A percentile compares a stretch with the other conserved stretches of the same genome.
Conservation (phyloP, 2,888 invertebrate genomes). For the Cheiracanthium punctorium region DNA sequence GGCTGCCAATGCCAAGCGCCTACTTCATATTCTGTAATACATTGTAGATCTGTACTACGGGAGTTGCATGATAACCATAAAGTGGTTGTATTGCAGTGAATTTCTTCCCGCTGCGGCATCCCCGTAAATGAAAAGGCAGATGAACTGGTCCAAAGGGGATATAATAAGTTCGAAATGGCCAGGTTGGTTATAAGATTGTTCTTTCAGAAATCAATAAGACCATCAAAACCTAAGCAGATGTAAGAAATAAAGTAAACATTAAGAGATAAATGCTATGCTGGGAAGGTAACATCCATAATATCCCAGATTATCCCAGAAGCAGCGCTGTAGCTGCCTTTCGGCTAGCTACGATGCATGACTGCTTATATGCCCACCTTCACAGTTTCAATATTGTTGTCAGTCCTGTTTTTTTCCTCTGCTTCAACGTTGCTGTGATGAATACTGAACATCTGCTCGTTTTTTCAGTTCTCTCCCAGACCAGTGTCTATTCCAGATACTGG, state of each 20-base stretch:
- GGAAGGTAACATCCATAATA: neutral
- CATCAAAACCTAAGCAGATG: too few species aligned
- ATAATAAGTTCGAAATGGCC: too few species aligned
- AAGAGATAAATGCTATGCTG: too few species aligned
- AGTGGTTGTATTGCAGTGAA: neutral
- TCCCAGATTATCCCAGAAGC: neutral
- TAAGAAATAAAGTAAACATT: too few species aligned
- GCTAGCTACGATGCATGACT: neutral
- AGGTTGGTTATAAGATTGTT: too few species aligned
- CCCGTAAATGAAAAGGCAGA: neutral
- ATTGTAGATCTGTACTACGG: neutral
- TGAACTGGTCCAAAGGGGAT: neutral
- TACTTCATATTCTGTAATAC: neutral
- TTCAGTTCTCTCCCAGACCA: neutral
- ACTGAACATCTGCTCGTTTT: neutral
- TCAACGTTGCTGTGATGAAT: neutral
- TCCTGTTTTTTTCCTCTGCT: neutral
- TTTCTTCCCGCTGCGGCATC: neutral
- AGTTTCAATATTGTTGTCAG: neutral
- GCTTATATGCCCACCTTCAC: neutral
- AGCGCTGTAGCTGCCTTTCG: neutral
- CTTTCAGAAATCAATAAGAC: too few species aligned
- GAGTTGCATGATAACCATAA: neutral
- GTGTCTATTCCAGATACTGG: neutral
- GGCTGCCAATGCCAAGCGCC: neutral